Conservation (phyloP, 1,140 invertebrate genomes). For the Mya arenaria region DNA sequence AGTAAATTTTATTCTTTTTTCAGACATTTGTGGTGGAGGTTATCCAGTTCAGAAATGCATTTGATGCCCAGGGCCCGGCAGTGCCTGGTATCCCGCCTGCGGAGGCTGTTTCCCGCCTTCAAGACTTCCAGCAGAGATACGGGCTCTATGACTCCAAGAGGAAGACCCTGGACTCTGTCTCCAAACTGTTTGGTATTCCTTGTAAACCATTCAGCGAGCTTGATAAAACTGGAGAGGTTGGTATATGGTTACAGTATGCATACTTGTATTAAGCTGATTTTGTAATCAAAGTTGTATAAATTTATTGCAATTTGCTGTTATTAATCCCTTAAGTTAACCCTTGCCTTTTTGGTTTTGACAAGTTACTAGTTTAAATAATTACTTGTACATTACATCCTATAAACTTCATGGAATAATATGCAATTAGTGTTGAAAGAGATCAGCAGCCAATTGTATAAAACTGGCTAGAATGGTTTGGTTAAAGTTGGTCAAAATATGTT, state of each 20-base stretch:
- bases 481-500: too few relatives aligned
- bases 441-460: too few relatives aligned
- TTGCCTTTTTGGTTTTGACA: too few relatives aligned
- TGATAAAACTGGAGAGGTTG: slow-evolving; percentile 80
- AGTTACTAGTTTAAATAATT: too few relatives aligned
- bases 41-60: slow-evolving; percentile 81
- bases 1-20: slow-evolving; percentile 50
- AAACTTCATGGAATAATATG: too few relatives aligned
- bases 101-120: slow-evolving; percentile 77
- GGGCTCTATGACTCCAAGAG: slow-evolving; percentile 77
- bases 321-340: too few relatives aligned
- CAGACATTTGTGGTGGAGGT: slow-evolving; percentile 81
- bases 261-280: too few relatives aligned
- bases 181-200: slow-evolving; percentile 80
- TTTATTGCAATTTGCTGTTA: too few relatives aligned
- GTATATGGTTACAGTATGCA: too few relatives aligned
- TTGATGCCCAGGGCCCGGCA: slow-evolving; percentile 81
- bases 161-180: slow-evolving; percentile 80
- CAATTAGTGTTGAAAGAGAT: too few relatives aligned
- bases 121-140: slow-evolving; percentile 79
- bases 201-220: slow-evolving; percentile 80
- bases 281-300: not conserved
- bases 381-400: too few relatives aligned
- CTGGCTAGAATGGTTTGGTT: too few relatives aligned
- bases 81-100: slow-evolving; percentile 79